Evolutionary conservation across 1,140 invertebrate genomes (phyloP), one percentile per base, ranked within the genome.

Genomic region (Acromyrmex echinatior): DNA sequence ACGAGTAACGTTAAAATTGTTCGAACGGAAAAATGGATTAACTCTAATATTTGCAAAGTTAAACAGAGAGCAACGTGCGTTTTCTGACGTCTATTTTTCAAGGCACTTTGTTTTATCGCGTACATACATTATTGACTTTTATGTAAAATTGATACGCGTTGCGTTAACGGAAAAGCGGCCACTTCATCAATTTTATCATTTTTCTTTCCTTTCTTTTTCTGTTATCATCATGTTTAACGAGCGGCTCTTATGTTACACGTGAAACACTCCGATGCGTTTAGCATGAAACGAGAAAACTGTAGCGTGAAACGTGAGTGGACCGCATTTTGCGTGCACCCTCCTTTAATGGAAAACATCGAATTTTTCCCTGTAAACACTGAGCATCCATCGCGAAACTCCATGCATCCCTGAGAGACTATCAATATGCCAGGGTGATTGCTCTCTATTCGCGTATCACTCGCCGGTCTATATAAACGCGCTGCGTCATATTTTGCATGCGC

Each of bases 371-470:
- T 91, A 89, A 89, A 87, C 85, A 88, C 49, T 60, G 56, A 62
- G 60, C 45, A 62, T 73, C 45, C 62, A 39, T 76, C 45, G 71
- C 79, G 65, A 91, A 88, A 88, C 90, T 90, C 89, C 84, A 90
- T 91, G 89, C 87, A 88, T 91, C 84, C 84, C 62, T 87, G 87
- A 89, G 89, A 56, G 89, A 82, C 78, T 91, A 66, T 73, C 81
- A 86, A 91, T 85, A 88, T 51, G 77, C 18, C 70, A 58, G 71
- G 65, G 76, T 74, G 90, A 88, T 86, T 39, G 77, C 86, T 66
- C 53, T 31, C 12, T 35, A 77, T 77, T 66, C 56, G 74, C 45
- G 39, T 88, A 87, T 90, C 88, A 87, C 77, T 82, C 53, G 16
- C 53, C 51, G 39, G 84, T 49, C 60, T 49, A 12, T 53, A 74